Evolutionary conservation across 2,113 vertebrate species (phyloP).

Genomic region (Cinclus cinclus): DNA sequence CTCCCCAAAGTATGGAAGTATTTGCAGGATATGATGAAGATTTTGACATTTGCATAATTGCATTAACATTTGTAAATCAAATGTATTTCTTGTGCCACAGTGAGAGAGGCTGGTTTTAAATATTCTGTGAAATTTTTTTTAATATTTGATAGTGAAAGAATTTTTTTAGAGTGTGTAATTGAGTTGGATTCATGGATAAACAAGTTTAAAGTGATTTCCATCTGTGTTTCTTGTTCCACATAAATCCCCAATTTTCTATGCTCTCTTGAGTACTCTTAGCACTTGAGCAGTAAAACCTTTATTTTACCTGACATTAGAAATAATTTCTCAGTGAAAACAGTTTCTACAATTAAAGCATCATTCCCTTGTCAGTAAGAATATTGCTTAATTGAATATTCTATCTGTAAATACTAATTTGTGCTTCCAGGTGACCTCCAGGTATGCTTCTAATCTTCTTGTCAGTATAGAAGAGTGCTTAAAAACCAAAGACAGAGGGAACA

Average conservation of each 20-base stretch:
- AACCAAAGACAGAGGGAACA: not conserved
- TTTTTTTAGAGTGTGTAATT: conserved; percentile 26
- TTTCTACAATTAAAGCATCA: not conserved
- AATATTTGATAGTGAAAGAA: conserved; percentile 23
- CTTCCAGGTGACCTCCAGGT: not conserved
- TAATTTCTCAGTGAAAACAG: not conserved
- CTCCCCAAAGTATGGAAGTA: not conserved
- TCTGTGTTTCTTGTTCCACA: conserved; percentile 1
- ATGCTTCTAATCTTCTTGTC: not conserved
- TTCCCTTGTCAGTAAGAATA: not conserved
- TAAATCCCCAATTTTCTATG: conserved; percentile 2
- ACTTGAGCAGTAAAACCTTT: not conserved
- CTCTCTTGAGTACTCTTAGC: not conserved
- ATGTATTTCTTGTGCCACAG: not conserved
- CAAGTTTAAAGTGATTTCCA: conserved; percentile 29
- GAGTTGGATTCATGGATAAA: conserved; percentile 32
- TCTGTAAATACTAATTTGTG: not conserved
- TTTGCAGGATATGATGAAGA: conserved; percentile 5
- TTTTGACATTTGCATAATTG: conserved; percentile 13
- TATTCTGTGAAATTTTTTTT: not conserved
- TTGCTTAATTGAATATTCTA: not conserved
- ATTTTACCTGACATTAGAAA: not conserved
- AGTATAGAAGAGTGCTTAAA: not conserved
- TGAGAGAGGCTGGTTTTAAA: not conserved
- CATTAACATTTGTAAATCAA: conserved; percentile 29